Base-by-base conservation (phyloP, 1,140 invertebrate species). In the Micrasema minimum region DNA sequence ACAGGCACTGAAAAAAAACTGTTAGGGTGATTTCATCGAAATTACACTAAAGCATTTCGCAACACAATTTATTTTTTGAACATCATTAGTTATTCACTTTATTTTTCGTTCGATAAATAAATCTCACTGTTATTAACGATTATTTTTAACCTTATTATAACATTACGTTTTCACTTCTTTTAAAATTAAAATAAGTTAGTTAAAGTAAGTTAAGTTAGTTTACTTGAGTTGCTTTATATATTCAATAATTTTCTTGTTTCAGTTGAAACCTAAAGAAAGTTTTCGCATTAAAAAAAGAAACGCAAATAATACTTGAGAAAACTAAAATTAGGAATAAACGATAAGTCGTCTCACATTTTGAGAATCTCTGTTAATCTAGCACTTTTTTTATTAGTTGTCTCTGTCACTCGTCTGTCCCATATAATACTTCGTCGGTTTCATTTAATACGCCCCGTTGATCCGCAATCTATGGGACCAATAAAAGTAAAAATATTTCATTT, bases 381-480 rank as follows among this genome's bases (percentile, higher is more conserved):
- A 46, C 45, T 46, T 46, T 46, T 46, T 14, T 14, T 2, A 2
- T 48, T 16, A 16, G 10, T 1, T 48, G 20, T 48, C 12, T 48
- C 14, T 48, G n/a, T 48, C 45, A 48, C 14, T 48, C 45, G 2
- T 18, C 20, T 48, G 20, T 48, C 20, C 14, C 7, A 14, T 48
- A 48, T 20, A 18, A 18, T 66, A 26, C 45, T 50, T 37, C 14
- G 10, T 64, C n/a, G 26, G 38, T 35, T 41, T 57, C 43, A 20
- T 70, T 74, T 50, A 74, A 57, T 74, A 74, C 14, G 67, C 72
- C 43, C 72, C 72, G 72, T 61, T 71, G 69, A 74, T 67, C 66
- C 72, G 48, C 69, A 74, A 74, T 74, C 72, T 74, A 74, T 74
- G 55, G 66, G 65, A 74, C 72, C 72, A 67, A 74, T 70, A 74